phyloP scores from a whole-genome alignment of 2,113 vertebrate genomes.

The Anolis carolinensis region DNA sequence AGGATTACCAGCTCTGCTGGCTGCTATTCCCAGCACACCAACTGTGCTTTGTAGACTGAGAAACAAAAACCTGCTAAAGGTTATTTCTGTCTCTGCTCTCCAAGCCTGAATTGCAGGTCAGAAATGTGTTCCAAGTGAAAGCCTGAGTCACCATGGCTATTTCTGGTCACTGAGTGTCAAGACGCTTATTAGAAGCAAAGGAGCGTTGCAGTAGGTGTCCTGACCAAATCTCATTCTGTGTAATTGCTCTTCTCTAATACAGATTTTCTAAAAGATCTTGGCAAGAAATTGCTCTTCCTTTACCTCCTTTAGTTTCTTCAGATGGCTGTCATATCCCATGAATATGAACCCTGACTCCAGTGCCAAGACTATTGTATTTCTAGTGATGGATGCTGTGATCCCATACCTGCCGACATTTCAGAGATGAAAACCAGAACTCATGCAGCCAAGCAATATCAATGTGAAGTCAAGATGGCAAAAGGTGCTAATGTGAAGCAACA shows the following conservation, averaged over 20 bases:
- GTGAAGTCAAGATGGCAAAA: too few species aligned
- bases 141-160: neutral
- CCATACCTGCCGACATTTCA: neutral
- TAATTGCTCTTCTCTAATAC: neutral
- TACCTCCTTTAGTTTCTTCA: neutral
- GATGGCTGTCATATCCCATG: neutral
- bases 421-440: too few species aligned
- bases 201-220: neutral
- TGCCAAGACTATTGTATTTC: neutral
- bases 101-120: neutral
- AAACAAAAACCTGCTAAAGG: constrained; percentile 13
- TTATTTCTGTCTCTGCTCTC: neutral
- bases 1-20: constrained; percentile 11
- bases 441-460: too few species aligned
- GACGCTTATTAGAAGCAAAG: neutral
- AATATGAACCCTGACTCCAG: neutral
- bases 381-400: neutral
- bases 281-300: neutral
- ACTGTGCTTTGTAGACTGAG: constrained; percentile 15
- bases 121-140: neutral
- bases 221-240: neutral
- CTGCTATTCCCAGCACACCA: constrained; percentile 5
- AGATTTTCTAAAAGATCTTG: neutral
- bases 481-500: neutral
- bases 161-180: constrained; percentile 8